Evolutionary conservation across 2,888 invertebrate species (phyloP).

Genomic region (Apodemia hepburni): DNA sequence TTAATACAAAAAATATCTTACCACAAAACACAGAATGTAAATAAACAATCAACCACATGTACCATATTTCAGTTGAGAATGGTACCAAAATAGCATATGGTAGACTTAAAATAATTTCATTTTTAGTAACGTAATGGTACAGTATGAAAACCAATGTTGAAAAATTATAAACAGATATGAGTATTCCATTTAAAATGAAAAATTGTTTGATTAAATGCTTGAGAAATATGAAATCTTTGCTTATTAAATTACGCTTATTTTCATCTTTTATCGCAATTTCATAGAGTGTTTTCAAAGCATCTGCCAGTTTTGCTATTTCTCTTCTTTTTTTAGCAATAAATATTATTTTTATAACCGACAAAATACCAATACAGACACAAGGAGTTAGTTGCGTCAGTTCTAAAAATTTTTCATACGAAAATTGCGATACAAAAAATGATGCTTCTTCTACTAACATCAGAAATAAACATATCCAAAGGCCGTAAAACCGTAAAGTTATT

Average conservation of each 20-base stretch:
- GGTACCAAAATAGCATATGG: conserved; percentile 57
- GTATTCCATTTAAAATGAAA: conserved; percentile 48
- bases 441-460: conserved; percentile 41
- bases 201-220: conserved; percentile 51
- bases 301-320: conserved; percentile 41
- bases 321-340: conserved; percentile 32
- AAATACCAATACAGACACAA: conserved; percentile 43
- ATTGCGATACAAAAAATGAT: conserved; percentile 43
- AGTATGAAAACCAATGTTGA: conserved; percentile 46
- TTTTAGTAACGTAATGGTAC: conserved; percentile 42
- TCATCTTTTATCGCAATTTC: conserved; percentile 37
- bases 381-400: conserved; percentile 52
- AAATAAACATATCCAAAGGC: conserved; percentile 37
- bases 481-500: conserved; percentile 17
- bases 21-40: conserved; percentile 46
- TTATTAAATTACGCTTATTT: conserved; percentile 39
- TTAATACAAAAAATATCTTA: conserved; percentile 36
- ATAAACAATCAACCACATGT: conserved; percentile 49
- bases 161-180: conserved; percentile 61
- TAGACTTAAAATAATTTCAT: conserved; percentile 41
- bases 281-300: conserved; percentile 41
- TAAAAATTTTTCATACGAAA: conserved; percentile 48
- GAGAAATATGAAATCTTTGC: conserved; percentile 41
- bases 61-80: conserved; percentile 49
- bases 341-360: conserved; percentile 44